Evolutionary conservation across 2,888 invertebrate genomes (phyloP).

Genomic region (Coenonympha glycerion): DNA sequence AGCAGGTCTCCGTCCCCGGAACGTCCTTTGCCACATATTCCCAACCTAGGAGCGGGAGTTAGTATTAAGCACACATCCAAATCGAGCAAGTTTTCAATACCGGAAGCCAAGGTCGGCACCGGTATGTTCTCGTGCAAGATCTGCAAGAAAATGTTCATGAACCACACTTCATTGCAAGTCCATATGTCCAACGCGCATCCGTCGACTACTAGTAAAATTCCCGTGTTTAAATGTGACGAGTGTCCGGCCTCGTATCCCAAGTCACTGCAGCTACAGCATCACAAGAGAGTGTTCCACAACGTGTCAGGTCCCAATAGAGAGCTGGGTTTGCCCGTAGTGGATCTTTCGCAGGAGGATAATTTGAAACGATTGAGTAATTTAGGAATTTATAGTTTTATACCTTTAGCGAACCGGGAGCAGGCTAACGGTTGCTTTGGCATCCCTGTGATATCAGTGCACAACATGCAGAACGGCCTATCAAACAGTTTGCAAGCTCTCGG

Average conservation of each 20-base stretch:
- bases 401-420: constrained; percentile 79
- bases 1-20: constrained; percentile 64
- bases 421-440: constrained; percentile 80
- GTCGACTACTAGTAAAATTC: constrained; percentile 45
- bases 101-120: constrained; percentile 60
- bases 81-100: constrained; percentile 62
- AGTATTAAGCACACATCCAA: constrained; percentile 73
- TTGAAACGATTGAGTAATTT: constrained; percentile 78
- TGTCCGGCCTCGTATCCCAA: constrained; percentile 85
- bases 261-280: constrained; percentile 79
- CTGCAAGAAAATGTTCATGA: constrained; percentile 69
- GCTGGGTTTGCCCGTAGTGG: constrained; percentile 83
- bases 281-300: constrained; percentile 70
- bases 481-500: constrained; percentile 78
- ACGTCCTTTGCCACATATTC: constrained; percentile 62
- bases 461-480: constrained; percentile 76
- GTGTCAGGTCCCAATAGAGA: constrained; percentile 70
- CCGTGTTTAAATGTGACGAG: constrained; percentile 78
- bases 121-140: constrained; percentile 60
- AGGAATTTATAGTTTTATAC: constrained; percentile 85
- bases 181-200: constrained; percentile 64
- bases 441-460: constrained; percentile 81
- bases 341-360: constrained; percentile 80
- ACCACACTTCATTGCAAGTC: constrained; percentile 51
- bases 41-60: constrained; percentile 67